These are phyloP conservation scores for Blomia tropicalis DNA, from an alignment of 2,888 invertebrate genomes.

Conservation along the genomic window DNA sequence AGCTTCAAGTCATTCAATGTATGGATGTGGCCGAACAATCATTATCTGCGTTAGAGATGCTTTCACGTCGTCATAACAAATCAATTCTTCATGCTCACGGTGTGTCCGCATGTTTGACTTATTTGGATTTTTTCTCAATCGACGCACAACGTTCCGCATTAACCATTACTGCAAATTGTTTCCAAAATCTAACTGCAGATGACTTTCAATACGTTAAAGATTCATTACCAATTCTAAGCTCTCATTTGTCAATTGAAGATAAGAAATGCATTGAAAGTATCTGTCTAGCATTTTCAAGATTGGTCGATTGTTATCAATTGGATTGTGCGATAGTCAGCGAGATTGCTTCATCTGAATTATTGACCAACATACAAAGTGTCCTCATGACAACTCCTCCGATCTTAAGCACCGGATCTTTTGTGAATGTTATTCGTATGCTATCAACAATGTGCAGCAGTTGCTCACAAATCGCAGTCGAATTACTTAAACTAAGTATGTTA, in stretches of 20 bases:
- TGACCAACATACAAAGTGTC: slow-evolving; percentile 81
- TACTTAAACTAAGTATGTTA: slow-evolving; percentile 60
- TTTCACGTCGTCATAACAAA: slow-evolving; percentile 88
- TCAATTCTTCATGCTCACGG: slow-evolving; percentile 86
- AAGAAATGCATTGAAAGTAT: slow-evolving; percentile 96
- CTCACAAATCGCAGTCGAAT: slow-evolving; percentile 74
- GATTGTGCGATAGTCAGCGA: slow-evolving; percentile 78
- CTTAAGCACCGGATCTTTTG: slow-evolving; percentile 83
- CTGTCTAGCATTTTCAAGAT: slow-evolving; percentile 82
- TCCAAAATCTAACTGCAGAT: slow-evolving; percentile 75
- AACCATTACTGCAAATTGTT: slow-evolving; percentile 93
- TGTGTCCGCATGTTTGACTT: slow-evolving; percentile 85
- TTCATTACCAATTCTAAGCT: slow-evolving; percentile 67
- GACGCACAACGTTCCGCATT: slow-evolving; percentile 91
- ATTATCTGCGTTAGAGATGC: slow-evolving; percentile 86
- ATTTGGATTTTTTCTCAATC: slow-evolving; percentile 95
- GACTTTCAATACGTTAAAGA: slow-evolving; percentile 85
- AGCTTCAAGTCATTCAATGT: slow-evolving; percentile 90
- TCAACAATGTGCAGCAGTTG: slow-evolving; percentile 90
- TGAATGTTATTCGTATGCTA: slow-evolving; percentile 85
- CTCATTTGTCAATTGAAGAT: slow-evolving; percentile 52
- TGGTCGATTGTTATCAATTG: slow-evolving; percentile 88
- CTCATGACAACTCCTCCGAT: slow-evolving; percentile 59
- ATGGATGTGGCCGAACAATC: slow-evolving; percentile 99
- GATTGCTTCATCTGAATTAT: slow-evolving; percentile 74